Conservation (phyloP, 2,888 invertebrate species). For the Iselma pallidipennis region DNA sequence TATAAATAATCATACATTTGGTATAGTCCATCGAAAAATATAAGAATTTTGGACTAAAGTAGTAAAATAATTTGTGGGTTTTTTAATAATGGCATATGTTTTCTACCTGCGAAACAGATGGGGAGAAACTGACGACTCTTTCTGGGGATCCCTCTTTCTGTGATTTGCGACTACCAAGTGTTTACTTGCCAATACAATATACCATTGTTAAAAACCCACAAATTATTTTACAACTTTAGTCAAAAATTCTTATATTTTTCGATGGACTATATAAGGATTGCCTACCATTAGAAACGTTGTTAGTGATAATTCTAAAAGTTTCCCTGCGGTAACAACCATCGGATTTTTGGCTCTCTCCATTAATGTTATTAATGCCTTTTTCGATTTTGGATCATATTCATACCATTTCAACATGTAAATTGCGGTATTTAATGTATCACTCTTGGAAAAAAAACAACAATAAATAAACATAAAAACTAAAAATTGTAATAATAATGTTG, state of each 20-base stretch:
- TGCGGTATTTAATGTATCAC: constrained; percentile 51
- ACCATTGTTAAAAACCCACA: no score
- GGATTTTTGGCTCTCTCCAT: constrained; percentile 58
- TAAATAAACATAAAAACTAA: neutral
- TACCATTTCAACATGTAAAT: constrained; percentile 53
- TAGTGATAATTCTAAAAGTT: constrained; percentile 57
- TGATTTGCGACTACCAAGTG: no score
- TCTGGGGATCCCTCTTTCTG: no score
- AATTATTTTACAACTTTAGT: no score
- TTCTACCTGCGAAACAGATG: no score
- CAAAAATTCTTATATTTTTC: no score
- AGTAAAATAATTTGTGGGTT: no score
- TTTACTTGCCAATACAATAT: no score
- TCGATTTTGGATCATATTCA: constrained; percentile 49
- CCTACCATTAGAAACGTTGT: constrained; percentile 59
- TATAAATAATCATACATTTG: neutral
- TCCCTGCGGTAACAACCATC: constrained; percentile 56
- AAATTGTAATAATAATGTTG: neutral
- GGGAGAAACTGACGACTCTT: no score
- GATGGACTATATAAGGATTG: no score
- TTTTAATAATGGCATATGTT: no score
- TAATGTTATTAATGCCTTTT: constrained; percentile 54
- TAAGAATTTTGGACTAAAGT: no score
- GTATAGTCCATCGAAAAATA: neutral
- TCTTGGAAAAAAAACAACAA: constrained; percentile 47